These are phyloP conservation scores for Leptopilina drosophilae DNA, from an alignment of 2,888 invertebrate genomes.

Conservation along the genomic window DNA sequence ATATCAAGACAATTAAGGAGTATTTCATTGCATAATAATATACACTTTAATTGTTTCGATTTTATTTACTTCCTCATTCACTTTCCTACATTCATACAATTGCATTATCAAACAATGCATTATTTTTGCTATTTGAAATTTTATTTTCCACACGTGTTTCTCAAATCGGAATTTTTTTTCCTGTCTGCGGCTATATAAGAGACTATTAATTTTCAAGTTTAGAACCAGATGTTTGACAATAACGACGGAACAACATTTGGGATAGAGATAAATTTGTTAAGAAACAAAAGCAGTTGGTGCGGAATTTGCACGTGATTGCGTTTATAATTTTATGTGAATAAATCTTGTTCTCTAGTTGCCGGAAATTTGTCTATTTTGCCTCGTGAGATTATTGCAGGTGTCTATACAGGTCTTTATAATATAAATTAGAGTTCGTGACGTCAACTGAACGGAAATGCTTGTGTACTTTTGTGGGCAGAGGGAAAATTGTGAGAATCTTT, in stretches of 20 bases:
- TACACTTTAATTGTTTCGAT: too few species aligned
- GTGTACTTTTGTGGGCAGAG: background rate
- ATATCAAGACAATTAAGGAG: conserved; percentile 2
- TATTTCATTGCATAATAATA: background rate
- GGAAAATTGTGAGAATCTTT: conserved; percentile 17
- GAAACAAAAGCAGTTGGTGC: background rate
- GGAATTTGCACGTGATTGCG: background rate
- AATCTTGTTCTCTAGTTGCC: background rate
- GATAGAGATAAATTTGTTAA: background rate
- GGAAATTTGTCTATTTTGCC: background rate
- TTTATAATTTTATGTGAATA: background rate
- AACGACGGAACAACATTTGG: background rate
- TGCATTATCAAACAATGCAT: too few species aligned
- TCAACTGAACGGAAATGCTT: conserved; percentile 31
- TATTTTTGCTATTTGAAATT: too few species aligned
- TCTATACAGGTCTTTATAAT: background rate
- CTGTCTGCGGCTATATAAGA: too few species aligned
- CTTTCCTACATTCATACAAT: too few species aligned
- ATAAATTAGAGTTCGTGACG: conserved; percentile 28
- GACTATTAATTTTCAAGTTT: too few species aligned
- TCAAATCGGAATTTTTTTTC: too few species aligned
- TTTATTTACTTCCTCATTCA: too few species aligned
- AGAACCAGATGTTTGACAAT: too few species aligned
- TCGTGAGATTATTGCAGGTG: conserved; percentile 2
- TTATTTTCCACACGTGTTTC: too few species aligned